A percentile compares a stretch with the other conserved stretches of the same genome.
phyloP scores from a whole-genome alignment of 2,888 invertebrate species.

The Idaea dimidiata region DNA sequence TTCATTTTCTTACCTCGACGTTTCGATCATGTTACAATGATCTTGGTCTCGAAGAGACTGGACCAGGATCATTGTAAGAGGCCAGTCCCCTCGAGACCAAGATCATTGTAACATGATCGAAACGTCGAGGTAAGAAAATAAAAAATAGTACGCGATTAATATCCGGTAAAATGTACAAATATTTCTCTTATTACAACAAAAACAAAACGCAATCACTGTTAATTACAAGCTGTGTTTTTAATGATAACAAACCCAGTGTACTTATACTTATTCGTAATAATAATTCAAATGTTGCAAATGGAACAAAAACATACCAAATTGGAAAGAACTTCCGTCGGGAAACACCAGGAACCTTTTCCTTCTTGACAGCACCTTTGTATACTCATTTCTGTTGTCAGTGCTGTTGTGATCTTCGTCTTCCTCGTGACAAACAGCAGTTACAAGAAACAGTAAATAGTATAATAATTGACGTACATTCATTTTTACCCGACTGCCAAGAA shows the following conservation, averaged over 20 bases:
- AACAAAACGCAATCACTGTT: not conserved
- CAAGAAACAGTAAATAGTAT: slow-evolving; percentile 7
- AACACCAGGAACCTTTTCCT: slow-evolving; percentile 79
- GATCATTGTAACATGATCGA: too few species aligned
- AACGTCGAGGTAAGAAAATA: too few species aligned
- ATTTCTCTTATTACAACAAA: not conserved
- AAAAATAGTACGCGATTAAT: not conserved
- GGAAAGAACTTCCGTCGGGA: slow-evolving; percentile 82
- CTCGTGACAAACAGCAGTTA: slow-evolving; percentile 17
- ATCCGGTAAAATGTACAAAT: too few species aligned
- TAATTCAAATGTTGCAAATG: slow-evolving; percentile 2
- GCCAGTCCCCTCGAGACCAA: too few species aligned
- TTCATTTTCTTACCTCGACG: too few species aligned
- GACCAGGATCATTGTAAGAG: too few species aligned
- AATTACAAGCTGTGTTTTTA: not conserved
- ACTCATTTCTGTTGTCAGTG: slow-evolving; percentile 18
- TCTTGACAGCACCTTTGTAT: slow-evolving; percentile 58
- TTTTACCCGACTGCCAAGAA: too few species aligned
- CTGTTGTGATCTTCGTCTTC: slow-evolving; percentile 16
- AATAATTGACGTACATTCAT: not conserved
- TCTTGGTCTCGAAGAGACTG: too few species aligned
- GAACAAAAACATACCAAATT: slow-evolving; percentile 65
- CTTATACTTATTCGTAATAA: not conserved
- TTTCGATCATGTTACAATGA: too few species aligned
- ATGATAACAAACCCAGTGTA: not conserved